These are phyloP conservation scores for Lithobates sylvaticus DNA, from an alignment of 2,797 vertebrate species.

Conservation along the genomic window DNA sequence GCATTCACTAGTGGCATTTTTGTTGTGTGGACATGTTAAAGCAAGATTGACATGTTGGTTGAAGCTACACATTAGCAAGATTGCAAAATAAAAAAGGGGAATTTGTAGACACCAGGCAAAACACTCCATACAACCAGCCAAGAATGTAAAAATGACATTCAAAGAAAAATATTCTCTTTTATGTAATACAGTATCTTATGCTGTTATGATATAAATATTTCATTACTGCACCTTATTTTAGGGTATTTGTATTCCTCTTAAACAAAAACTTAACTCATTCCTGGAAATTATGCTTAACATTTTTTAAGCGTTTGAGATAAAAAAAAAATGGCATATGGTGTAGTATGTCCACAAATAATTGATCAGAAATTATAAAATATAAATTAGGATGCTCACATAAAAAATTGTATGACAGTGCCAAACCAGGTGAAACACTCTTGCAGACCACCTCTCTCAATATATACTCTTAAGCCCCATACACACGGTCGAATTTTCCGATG, in stretches of 20 bases:
- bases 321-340: no score
- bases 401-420: no score
- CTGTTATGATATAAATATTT: not conserved
- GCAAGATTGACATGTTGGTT: slow-evolving; percentile 27
- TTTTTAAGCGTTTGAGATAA: no score
- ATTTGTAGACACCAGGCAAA: slow-evolving; percentile 9
- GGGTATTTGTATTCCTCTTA: not conserved
- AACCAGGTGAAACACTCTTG: no score
- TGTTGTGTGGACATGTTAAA: slow-evolving; percentile 41
- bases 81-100: not conserved
- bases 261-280: not conserved
- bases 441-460: no score
- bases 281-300: no score
- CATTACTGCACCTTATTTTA: not conserved
- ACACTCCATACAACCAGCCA: not conserved
- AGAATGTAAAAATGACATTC: not conserved
- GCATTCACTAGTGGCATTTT: slow-evolving; percentile 31
- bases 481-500: no score
- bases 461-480: no score
- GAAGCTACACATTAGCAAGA: not conserved
- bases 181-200: not conserved
- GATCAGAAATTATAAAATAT: no score
- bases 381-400: no score
- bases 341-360: no score
- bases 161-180: not conserved